Evolutionary conservation across 2,113 vertebrate genomes (phyloP), one percentile per base, ranked within the genome.

Genomic region (Grantiella picta): DNA sequence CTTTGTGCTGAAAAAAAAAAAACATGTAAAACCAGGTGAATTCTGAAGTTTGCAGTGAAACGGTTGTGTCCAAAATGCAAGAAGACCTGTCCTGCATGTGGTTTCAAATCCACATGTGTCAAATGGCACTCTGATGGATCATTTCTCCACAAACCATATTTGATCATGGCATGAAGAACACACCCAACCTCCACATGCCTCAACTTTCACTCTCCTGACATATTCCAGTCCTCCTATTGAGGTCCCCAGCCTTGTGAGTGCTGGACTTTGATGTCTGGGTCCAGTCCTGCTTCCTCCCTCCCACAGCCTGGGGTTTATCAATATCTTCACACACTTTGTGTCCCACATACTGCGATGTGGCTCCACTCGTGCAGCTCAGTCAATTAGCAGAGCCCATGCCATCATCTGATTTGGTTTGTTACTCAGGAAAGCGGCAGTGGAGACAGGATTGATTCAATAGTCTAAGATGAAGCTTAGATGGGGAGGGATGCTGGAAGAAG

Each of bases 371-470:
- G 84, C 90, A 72, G 83, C 83, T 97, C 89, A 89, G 87, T 96
- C 94, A 97, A 96, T 97, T 96, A 97, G 92, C 91, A 86, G 77
- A 90, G 90, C 93, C 63, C 2, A 88, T 93, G 93, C 95, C 79
- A 40, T 93, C 86, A 69, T 90, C 91, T 95, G 89, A 95, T 97
- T 97, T 81, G 86, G 92, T 95, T 96, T 96, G 94, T 96, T 97
- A 96, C 86, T 92, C 64, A 78, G 90, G 92, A 61, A 88, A 88
- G 86, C 47, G 5, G 72, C 93, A 91, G 59, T 76, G 80, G 70
- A 91, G 93, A 71, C 81, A 92, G 92, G 96, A 98, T 97, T 97
- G 97, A 97, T 97, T 96, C 93, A 92, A 93, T 92, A 87, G 94
- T 72, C 89, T 84, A 45, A 92, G 92, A 91, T 2, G 47, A 93